Base-by-base conservation (phyloP, 2,113 vertebrate genomes). In the Boulengeromyrus knoepffleri region DNA sequence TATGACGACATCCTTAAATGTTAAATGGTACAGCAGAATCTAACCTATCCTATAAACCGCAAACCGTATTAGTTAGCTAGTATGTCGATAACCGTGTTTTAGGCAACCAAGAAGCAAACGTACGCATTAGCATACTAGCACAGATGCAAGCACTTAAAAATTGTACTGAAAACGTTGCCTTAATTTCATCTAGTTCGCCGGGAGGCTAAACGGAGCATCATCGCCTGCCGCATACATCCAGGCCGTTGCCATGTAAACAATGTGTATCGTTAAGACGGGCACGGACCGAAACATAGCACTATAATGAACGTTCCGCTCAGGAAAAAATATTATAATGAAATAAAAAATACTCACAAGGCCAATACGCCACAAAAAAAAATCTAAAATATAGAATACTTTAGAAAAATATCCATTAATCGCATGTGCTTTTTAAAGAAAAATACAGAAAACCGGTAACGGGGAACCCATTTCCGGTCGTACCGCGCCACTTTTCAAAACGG, bases 231-330 rank as follows among this genome's bases (percentile, higher is more conserved):
- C 27, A 31, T 39, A 58, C 21, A n/a, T 21, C 39, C 39, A 15
- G 19, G 39, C 24, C n/a, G 94, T 95, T 94, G 92, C 93, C 94
- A 94, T 88, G 94, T 90, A 93, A 94, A 94, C 93, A 94, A 91
- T 15, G 94, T 94, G 92, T 90, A 77, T 74, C 70, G 8, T 0
- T 15, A 90, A 90, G 88, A 21, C 62, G 27, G 49, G 39, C 88
- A 91, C n/a, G 83, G 21, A 70, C 94, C 94, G 93, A 93, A 88
- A 88, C 58, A 45, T 21, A 31, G 45, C 17, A 10, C 21, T 1
- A 84, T 45, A 47, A 52, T 17, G 13, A 52, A 86, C 31, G 58
- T 87, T 90, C 89, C 56, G 49, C 8, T 62, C 21, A 47, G 74
- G 74, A 39, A 42, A 36, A 80, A 80, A 17, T 6, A 80, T 80